phyloP scores from a whole-genome alignment of 53 echinoderm and acorn worm genomes.

The Paelopatides confundens region DNA sequence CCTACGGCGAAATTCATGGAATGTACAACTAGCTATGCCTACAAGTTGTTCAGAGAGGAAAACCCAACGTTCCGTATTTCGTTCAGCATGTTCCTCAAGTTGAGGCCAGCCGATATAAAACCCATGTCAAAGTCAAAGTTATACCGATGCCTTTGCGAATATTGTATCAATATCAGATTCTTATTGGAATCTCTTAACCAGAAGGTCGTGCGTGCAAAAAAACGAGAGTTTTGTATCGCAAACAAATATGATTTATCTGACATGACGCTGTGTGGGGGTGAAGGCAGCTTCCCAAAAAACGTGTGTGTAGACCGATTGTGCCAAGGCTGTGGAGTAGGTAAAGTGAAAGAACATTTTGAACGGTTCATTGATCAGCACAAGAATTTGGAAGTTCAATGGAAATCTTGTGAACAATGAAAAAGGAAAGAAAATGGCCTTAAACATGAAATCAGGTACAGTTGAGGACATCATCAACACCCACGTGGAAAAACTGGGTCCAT shows the following conservation, averaged over 20 bases:
- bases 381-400: background rate
- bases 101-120: slow-evolving; percentile 46
- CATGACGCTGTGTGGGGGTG: background rate
- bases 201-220: background rate
- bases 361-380: background rate
- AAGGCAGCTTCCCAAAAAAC: background rate
- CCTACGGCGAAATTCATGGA: slow-evolving; percentile 56
- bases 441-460: background rate
- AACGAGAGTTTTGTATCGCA: background rate
- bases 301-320: background rate
- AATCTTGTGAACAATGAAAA: slow-evolving; percentile 4
- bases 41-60: slow-evolving; percentile 43
- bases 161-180: slow-evolving; percentile 53
- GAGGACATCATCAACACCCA: background rate
- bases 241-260: background rate
- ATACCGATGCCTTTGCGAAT: slow-evolving; percentile 63
- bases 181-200: slow-evolving; percentile 27
- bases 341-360: background rate
- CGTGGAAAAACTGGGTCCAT: background rate
- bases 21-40: slow-evolving; percentile 45
- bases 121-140: slow-evolving; percentile 61
- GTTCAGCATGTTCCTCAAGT: slow-evolving; percentile 34
- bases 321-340: background rate
- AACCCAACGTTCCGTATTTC: slow-evolving; percentile 38
- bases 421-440: background rate